Evolutionary conservation across 2,797 vertebrate genomes (phyloP).

Genomic region (Premnoplex brunnescens): DNA sequence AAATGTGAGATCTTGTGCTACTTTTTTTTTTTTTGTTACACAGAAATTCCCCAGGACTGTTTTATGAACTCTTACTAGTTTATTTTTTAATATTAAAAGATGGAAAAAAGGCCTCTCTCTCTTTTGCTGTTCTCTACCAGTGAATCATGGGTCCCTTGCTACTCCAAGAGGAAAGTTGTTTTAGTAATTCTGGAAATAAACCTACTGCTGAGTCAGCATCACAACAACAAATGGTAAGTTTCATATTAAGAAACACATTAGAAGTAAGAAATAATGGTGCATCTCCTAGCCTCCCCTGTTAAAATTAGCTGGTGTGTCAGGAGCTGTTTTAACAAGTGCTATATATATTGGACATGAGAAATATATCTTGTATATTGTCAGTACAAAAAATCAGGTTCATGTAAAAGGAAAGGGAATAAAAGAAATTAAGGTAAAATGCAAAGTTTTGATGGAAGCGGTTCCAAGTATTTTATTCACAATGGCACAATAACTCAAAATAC

Average conservation of each 20-base stretch:
- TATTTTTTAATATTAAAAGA: constrained; percentile 65
- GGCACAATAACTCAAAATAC: background rate
- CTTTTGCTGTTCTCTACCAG: constrained; percentile 36
- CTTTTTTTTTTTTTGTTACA: background rate
- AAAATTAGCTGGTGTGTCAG: background rate
- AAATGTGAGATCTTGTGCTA: constrained; percentile 32
- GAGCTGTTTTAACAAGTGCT: constrained; percentile 34
- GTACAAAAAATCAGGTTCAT: background rate
- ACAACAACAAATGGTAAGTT: constrained; percentile 50
- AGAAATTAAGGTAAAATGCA: background rate
- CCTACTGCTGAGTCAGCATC: constrained; percentile 72
- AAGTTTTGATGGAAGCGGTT: background rate
- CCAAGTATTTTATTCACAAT: background rate
- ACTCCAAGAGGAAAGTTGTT: constrained; percentile 70
- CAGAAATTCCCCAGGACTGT: background rate
- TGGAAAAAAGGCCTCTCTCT: constrained; percentile 65
- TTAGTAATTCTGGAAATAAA: constrained; percentile 75
- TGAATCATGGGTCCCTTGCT: constrained; percentile 66
- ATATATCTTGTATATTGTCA: background rate
- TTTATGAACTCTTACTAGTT: constrained; percentile 45
- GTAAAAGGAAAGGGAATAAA: background rate
- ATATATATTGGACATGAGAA: background rate
- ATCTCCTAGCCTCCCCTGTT: background rate
- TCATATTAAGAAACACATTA: constrained; percentile 38
- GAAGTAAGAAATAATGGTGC: constrained; percentile 50